Evolutionary conservation across 2,888 invertebrate species (phyloP).

Genomic region (Tachystola acroxantha): DNA sequence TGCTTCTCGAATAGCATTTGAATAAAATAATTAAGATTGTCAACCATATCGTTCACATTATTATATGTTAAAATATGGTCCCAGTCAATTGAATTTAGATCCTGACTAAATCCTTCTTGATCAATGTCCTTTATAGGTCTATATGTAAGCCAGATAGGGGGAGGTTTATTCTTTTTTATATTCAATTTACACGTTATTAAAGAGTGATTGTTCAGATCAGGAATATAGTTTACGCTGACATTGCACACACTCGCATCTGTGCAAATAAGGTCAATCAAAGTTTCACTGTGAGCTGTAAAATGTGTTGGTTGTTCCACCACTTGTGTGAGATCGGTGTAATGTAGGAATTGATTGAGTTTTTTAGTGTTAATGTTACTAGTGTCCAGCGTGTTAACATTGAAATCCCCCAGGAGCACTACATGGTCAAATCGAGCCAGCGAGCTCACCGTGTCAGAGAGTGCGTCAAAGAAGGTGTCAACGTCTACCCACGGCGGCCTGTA

Average conservation of each 20-base stretch:
- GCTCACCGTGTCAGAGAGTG: conserved; percentile 7
- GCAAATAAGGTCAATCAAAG: conserved; percentile 16
- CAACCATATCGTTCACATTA: conserved; percentile 9
- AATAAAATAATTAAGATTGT: conserved; percentile 8
- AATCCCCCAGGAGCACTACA: conserved; percentile 9
- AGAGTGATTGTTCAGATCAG: conserved; percentile 12
- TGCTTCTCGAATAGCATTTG: conserved; percentile 7
- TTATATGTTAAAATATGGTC: neutral
- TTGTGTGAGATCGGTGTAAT: conserved; percentile 1
- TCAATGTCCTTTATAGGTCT: conserved; percentile 11
- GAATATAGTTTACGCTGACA: conserved; percentile 6
- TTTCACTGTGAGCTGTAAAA: conserved; percentile 12
- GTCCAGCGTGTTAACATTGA: conserved; percentile 11
- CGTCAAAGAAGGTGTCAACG: conserved; percentile 13
- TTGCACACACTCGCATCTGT: conserved; percentile 7
- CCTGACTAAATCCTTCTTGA: conserved; percentile 1
- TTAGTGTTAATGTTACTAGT: conserved; percentile 1
- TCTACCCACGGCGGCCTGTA: conserved; percentile 17
- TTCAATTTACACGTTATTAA: conserved; percentile 6
- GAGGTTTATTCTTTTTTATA: conserved; percentile 7
- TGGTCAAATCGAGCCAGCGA: conserved; percentile 5
- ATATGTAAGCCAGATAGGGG: conserved; percentile 1
- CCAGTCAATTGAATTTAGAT: conserved; percentile 8
- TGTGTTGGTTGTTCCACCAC: conserved; percentile 13
- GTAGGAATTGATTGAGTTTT: conserved; percentile 4